Evolutionary conservation across 2,888 invertebrate species (phyloP), one percentile per base, ranked within the genome.

Genomic region (Phasia obesa): DNA sequence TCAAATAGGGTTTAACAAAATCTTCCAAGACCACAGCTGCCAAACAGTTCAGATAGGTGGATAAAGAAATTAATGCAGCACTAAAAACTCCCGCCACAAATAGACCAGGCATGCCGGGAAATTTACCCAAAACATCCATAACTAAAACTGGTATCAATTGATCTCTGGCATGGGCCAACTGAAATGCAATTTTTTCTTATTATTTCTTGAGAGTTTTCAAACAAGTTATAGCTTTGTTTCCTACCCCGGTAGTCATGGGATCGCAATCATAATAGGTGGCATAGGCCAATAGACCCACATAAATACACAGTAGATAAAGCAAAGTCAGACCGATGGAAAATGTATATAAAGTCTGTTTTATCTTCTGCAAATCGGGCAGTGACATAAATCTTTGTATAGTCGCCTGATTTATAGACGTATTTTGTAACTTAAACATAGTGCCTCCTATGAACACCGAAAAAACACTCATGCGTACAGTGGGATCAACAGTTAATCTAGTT

Each of bases 41-140:
- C 94, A 96, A 94, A 0, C 96, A 96, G 88, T 96, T 96, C 0
- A 96, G 91, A 2, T 95, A 95, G 19, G 96, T 96, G 0, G 96
- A 96, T 89, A 96, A 93, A 0, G 96, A 95, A 90, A 96, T 96
- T 23, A 98, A 92, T 2, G 97, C 96, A 13, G 97, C 97, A 90
- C 97, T 97, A 88, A 97, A 97, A 53, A 98, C 95, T 2, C 97
- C 97, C 35, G 97, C 96, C 0, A 97, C 94, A 88, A 98, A 97
- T 0, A 98, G 92, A 25, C 98, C 98, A 0, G 97, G 95, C 51
- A 98, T 90, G 0, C 97, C 97, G 0, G 96, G 96, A 81, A 94
- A 93, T 69, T 94, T 92, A 0, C 95, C 95, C 44, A 97, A 91
- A 13, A 95, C 94, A 84, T 97, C 95, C 96, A 97, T 97, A 7